phyloP scores from a whole-genome alignment of 37 sponge, comb jelly and placozoan genomes.

The Cliona cf. orientalis region DNA sequence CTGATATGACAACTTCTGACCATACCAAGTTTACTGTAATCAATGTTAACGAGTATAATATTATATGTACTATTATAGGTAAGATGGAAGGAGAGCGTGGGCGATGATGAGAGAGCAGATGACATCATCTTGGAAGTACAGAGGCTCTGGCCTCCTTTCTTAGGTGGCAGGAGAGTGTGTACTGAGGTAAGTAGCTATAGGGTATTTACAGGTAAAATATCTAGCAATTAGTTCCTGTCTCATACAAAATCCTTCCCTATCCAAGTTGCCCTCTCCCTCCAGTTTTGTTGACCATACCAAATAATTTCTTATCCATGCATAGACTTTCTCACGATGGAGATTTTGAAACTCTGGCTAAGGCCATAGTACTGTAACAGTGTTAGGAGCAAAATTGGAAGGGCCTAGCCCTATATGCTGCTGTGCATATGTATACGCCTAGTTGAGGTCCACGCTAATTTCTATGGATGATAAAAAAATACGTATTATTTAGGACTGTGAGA shows the following conservation, averaged over 20 bases:
- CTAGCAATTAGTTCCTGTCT: no score
- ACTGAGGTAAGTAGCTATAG: constrained; percentile 35
- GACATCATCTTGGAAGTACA: constrained; percentile 72
- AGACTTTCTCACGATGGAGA: no score
- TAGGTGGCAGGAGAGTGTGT: constrained; percentile 77
- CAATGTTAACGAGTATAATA: neutral
- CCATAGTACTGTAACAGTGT: no score
- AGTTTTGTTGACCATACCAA: no score
- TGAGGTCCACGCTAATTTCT: no score
- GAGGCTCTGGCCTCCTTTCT: constrained; percentile 89
- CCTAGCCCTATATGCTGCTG: no score
- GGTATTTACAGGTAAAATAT: neutral
- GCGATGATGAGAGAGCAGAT: constrained; percentile 47
- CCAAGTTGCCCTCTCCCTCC: no score
- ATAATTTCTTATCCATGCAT: no score
- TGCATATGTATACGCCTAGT: no score
- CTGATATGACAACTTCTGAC: neutral
- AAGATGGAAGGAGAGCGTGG: constrained; percentile 8
- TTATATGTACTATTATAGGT: constrained; percentile 14
- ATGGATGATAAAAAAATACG: neutral
- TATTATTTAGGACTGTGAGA: constrained; percentile 44
- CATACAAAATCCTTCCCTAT: no score
- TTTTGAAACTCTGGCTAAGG: no score
- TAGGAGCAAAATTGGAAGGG: no score
- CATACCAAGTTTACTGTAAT: neutral